These are phyloP conservation scores for human DNA, from an alignment of 2,113 vertebrate species.

Conservation along the genomic window GRCh38 chr5:174372501-174373000, in stretches of 20 bases:
- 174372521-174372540: background rate
- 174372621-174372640: background rate
- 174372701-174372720: background rate
- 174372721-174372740: background rate
- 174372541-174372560: background rate
- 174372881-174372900: background rate
- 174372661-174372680: background rate
- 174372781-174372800: rapidly evolving
- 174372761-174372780: background rate
- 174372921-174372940: background rate
- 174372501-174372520: background rate
- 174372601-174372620: background rate
- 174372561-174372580: background rate
- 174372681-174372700: rapidly evolving
- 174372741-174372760: background rate
- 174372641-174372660: background rate
- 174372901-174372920: background rate
- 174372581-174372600: background rate
- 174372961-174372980: background rate
- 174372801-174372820: background rate
- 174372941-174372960: background rate
- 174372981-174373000: rapidly evolving
- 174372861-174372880: background rate
- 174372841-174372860: background rate
- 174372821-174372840: no score